phyloP scores from a whole-genome alignment of 2,888 invertebrate species.

The Caenorhabditis angaria region DNA sequence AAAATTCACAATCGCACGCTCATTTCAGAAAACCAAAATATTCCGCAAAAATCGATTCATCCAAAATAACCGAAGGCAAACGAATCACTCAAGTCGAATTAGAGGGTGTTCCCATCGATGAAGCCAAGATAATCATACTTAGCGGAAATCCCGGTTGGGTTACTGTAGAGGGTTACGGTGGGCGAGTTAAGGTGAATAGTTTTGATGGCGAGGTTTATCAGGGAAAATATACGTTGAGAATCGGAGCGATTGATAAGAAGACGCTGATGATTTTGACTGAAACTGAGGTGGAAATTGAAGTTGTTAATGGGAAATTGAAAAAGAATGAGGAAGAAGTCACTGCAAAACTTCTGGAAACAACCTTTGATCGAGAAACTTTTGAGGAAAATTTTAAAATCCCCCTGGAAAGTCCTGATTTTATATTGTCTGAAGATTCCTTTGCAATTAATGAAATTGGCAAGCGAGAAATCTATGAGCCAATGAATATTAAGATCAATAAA shows the following conservation, averaged over 20 bases:
- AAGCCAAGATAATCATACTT: constrained; percentile 57
- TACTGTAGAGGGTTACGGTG: constrained; percentile 64
- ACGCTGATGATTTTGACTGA: constrained; percentile 54
- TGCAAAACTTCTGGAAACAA: constrained; percentile 20
- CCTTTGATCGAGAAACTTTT: constrained; percentile 45
- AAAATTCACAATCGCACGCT: constrained; percentile 46
- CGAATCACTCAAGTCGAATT: constrained; percentile 58
- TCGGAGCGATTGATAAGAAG: constrained; percentile 58
- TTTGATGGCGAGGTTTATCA: constrained; percentile 30
- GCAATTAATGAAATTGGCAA: constrained; percentile 49
- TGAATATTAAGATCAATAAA: background rate
- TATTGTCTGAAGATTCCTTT: constrained; percentile 6
- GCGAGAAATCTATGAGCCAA: constrained; percentile 13
- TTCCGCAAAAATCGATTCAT: constrained; percentile 33
- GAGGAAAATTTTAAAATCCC: constrained; percentile 13
- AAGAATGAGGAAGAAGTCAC: constrained; percentile 12
- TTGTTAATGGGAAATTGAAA: constrained; percentile 32
- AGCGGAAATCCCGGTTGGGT: constrained; percentile 66
- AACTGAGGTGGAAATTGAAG: constrained; percentile 37
- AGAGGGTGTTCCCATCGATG: constrained; percentile 59
- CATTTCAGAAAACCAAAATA: constrained; percentile 51
- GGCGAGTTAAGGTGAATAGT: constrained; percentile 55
- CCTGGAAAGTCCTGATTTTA: background rate
- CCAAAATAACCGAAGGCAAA: constrained; percentile 21
- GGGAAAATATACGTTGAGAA: constrained; percentile 33